A percentile compares a stretch with the other conserved stretches of the same genome.
Evolutionary conservation across 2,113 vertebrate species (phyloP).

Genomic region (Chamaea fasciata): DNA sequence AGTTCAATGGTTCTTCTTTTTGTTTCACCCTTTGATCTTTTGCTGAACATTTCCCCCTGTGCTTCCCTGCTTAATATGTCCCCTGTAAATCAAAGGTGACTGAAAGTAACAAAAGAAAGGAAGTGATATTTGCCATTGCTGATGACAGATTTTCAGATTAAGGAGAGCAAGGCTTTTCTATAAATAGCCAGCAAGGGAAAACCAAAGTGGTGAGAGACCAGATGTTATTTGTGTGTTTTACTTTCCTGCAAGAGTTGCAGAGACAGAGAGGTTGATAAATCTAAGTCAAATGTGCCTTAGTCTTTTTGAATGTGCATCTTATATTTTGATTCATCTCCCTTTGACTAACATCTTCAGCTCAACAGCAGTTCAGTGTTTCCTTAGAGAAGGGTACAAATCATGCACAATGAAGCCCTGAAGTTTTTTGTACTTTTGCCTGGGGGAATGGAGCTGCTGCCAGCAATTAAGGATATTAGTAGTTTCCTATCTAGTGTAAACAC

Average conservation of each 20-base stretch:
- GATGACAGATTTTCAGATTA: conserved; percentile 18
- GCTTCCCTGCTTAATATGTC: not conserved
- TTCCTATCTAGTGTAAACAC: not conserved
- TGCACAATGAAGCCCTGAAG: not conserved
- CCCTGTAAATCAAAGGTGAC: conserved; percentile 24
- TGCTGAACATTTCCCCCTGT: not conserved
- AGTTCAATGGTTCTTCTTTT: not conserved
- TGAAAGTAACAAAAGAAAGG: conserved; percentile 5
- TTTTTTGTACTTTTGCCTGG: not conserved
- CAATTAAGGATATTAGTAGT: not conserved
- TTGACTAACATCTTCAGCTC: not conserved
- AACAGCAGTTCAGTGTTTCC: not conserved
- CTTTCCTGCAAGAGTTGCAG: not conserved
- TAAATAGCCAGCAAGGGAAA: not conserved
- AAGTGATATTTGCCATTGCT: not conserved
- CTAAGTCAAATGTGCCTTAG: not conserved
- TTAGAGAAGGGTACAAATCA: not conserved
- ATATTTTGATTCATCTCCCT: not conserved
- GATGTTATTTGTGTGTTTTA: not conserved
- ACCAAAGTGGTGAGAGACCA: not conserved
- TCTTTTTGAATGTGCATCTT: not conserved
- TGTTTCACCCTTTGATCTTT: not conserved
- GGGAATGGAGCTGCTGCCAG: not conserved
- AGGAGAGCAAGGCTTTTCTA: not conserved
- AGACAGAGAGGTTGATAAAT: not conserved